Conservation (phyloP, 2,113 vertebrate genomes). For the Melospiza georgiana region DNA sequence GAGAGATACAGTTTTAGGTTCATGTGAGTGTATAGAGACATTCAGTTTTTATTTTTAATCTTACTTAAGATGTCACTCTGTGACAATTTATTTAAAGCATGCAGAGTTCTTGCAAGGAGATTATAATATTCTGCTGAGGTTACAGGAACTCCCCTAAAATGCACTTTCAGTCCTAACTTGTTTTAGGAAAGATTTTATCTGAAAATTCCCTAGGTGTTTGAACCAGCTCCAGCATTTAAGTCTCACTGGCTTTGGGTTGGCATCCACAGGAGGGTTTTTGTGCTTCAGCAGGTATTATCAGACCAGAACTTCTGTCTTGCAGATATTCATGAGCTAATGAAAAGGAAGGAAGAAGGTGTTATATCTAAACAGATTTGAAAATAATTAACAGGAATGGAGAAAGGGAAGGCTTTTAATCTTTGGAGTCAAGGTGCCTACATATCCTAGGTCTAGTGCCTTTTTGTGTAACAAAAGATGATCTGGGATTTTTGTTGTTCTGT, state of each 20-base stretch:
- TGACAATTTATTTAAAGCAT: not conserved
- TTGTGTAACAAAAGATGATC: not conserved
- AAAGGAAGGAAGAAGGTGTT: slow-evolving; percentile 50
- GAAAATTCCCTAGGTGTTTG: slow-evolving; percentile 55
- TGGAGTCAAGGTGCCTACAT: not conserved
- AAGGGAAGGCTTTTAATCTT: not conserved
- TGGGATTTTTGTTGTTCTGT: not conserved
- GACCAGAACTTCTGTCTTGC: slow-evolving; percentile 54
- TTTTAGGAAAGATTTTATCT: slow-evolving; percentile 58
- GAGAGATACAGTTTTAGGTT: not conserved
- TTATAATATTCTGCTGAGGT: slow-evolving; percentile 30
- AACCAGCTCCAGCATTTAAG: slow-evolving; percentile 52
- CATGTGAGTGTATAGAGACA: not conserved
- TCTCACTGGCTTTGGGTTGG: slow-evolving; percentile 23
- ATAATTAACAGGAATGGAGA: slow-evolving; percentile 28
- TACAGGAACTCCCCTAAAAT: slow-evolving; percentile 47
- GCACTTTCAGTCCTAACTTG: slow-evolving; percentile 27
- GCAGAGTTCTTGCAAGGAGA: slow-evolving; percentile 33
- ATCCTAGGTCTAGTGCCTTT: not conserved
- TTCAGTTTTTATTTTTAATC: not conserved
- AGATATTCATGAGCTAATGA: slow-evolving; percentile 37
- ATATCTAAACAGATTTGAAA: slow-evolving; percentile 13
- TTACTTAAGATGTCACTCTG: not conserved
- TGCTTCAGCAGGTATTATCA: slow-evolving; percentile 63
- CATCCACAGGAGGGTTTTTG: slow-evolving; percentile 6